Base-by-base conservation (phyloP, 2,888 invertebrate genomes). In the Apotomis betuletana region DNA sequence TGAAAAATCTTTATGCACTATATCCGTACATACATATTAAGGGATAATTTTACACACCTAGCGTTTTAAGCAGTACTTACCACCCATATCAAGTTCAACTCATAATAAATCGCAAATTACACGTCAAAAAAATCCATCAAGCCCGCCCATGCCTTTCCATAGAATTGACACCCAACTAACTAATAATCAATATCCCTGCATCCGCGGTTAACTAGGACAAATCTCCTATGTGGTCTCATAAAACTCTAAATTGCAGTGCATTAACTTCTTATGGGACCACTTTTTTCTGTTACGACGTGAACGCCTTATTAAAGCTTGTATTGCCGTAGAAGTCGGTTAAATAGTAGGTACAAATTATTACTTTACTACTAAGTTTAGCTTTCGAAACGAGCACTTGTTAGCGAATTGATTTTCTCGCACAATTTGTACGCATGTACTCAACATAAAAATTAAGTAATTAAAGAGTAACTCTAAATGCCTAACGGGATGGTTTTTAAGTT, bases 181-280 rank as follows among this genome's bases (percentile, higher is more conserved):
- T 62, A 55, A 64, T 70, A 64, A 70, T 70, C 69, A 70, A 70
- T 70, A 64, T 49, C n/a, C 63, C 13, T 38, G 59, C 51, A 64
- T 63, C 63, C 62, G 62, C 58, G 13, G 9, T 41, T 38, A 71
- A 54, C 72, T 68, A 59, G 72, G 72, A n/a, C 72, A 72, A 62
- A 52, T 67, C 36, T 41, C 58, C 49, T 46, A 62, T 72, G 72
- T 59, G 72, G 71, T 62, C 67, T 68, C 52, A 72, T 72, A 72
- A 27, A 27, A 72, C 44, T 63, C 41, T 67, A 75, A 76, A 76
- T 76, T 75, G 75, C 61, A 60, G 76, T 67, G 76, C 10, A 71
- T 71, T 71, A 62, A 61, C 55, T 51, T 57, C 49, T 67, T 71
- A 71, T 60, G 49, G 55, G 38, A 57, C 67, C 15, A 61, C 65